Percentiles rank a stretch among this genome's conserved stretches.
phyloP scores from a whole-genome alignment of 2,113 vertebrate genomes.

The Garra rufa region DNA sequence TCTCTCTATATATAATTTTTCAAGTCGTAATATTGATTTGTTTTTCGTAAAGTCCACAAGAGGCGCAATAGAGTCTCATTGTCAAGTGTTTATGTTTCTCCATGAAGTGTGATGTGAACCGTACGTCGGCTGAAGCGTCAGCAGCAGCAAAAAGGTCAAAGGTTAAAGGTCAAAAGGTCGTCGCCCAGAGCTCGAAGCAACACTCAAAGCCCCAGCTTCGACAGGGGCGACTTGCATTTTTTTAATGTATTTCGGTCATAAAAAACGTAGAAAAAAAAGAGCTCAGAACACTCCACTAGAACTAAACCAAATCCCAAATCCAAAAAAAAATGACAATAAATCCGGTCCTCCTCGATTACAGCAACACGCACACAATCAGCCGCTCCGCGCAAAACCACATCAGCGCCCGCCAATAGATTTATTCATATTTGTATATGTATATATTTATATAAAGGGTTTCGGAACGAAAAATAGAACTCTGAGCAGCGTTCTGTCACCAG shows the following conservation, averaged over 20 bases:
- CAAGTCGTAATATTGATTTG: slow-evolving; percentile 67
- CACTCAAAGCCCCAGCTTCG: neutral
- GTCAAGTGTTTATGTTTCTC: slow-evolving; percentile 32
- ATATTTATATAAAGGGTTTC: slow-evolving; percentile 59
- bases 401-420: slow-evolving; percentile 43
- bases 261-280: slow-evolving; percentile 32
- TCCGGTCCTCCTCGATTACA: slow-evolving; percentile 25
- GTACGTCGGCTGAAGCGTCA: slow-evolving; percentile 42
- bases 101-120: slow-evolving; percentile 53
- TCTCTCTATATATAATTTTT: slow-evolving; percentile 55
- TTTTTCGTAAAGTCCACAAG: slow-evolving; percentile 63
- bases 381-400: slow-evolving; percentile 47
- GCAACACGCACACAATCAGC: slow-evolving; percentile 50
- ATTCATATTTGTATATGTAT: slow-evolving; percentile 21
- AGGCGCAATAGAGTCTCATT: slow-evolving; percentile 38
- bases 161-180: neutral
- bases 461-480: slow-evolving; percentile 74
- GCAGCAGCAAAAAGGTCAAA: slow-evolving; percentile 36
- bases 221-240: neutral
- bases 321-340: neutral
- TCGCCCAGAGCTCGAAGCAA: neutral
- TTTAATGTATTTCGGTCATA: slow-evolving; percentile 13
- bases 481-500: slow-evolving; percentile 65
- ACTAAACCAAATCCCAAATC: neutral
- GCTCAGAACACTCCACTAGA: slow-evolving; percentile 10